Base-by-base conservation (phyloP, 2,797 vertebrate genomes). In the Cirrhinus molitorella region DNA sequence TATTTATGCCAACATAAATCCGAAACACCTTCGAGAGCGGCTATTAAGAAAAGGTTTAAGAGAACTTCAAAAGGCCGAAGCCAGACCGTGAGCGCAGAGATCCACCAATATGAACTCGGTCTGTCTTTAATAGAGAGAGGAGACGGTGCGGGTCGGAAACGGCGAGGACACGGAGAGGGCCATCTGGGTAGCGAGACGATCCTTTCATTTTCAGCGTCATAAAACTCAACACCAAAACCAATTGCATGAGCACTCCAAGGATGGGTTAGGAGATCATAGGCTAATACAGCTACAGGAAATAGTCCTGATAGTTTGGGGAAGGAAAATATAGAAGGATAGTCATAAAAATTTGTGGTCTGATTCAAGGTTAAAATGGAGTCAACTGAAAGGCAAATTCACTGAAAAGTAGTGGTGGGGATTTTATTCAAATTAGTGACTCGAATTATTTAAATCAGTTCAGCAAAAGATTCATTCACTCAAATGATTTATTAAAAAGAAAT, bases 161-260 rank as follows among this genome's bases (percentile, higher is more conserved):
- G 37, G 21, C 57, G 25, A 85, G 85, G 87, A 84, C 47, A 47
- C 55, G 12, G 1, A 85, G 37, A 85, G 85, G 89, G 87, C 79
- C 83, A 87, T 70, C 65, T 83, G 83, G 61, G 13, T 55, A 81
- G 73, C 83, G 61, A 85, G 76, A 81, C 85, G 87, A 92, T 84
- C 80, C 87, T 86, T 85, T 90, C 86, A 87, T 91, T 92, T 84
- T 87, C 76, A 88, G 89, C 82, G 85, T 92, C 91, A 85, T 94
- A 94, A 94, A 90, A 94, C 91, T 86, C 91, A 91, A 91, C 89
- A 92, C 88, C 90, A 92, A 93, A 93, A 93, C 88, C 90, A 89
- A 81, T 25, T 66, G 85, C n/a, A 81, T 17, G 19, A 73, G 65
- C 43, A 63, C 75, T 72, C 81, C 31, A 19, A 81, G 71, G 79